These are phyloP conservation scores for Ennomos quercinarius DNA, from an alignment of 2,888 invertebrate genomes.

Conservation along the genomic window DNA sequence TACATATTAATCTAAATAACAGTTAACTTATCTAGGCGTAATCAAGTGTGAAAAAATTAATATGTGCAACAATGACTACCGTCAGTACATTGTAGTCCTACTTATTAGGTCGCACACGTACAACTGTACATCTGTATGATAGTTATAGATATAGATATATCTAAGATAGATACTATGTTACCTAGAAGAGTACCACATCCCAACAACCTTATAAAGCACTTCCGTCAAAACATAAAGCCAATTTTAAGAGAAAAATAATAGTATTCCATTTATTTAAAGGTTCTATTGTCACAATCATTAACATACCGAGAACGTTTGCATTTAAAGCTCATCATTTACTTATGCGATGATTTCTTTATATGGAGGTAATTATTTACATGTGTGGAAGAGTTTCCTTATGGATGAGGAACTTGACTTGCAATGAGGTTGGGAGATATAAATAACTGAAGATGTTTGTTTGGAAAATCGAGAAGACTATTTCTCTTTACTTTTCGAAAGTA, in stretches of 20 bases:
- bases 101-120: slow-evolving; percentile 6
- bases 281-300: slow-evolving; percentile 18
- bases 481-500: too few species aligned
- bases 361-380: slow-evolving; percentile 16
- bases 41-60: slow-evolving; percentile 41
- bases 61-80: slow-evolving; percentile 2
- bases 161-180: too few species aligned
- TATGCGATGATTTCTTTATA: slow-evolving; percentile 17
- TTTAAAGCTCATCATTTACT: slow-evolving; percentile 12
- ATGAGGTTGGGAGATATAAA: not conserved
- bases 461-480: too few species aligned
- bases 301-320: slow-evolving; percentile 21
- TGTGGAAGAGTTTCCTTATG: slow-evolving; percentile 25
- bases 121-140: too few species aligned
- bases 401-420: slow-evolving; percentile 6
- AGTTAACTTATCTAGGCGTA: slow-evolving; percentile 5
- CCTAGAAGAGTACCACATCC: not conserved
- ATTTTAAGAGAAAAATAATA: slow-evolving; percentile 12
- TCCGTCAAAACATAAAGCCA: slow-evolving; percentile 22
- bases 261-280: slow-evolving; percentile 7
- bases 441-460: too few species aligned
- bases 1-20: not conserved
- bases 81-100: slow-evolving; percentile 4
- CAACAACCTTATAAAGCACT: slow-evolving; percentile 5
- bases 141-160: too few species aligned